Conservation (phyloP, 2,797 vertebrate genomes). For the Diplodus puntazzo region DNA sequence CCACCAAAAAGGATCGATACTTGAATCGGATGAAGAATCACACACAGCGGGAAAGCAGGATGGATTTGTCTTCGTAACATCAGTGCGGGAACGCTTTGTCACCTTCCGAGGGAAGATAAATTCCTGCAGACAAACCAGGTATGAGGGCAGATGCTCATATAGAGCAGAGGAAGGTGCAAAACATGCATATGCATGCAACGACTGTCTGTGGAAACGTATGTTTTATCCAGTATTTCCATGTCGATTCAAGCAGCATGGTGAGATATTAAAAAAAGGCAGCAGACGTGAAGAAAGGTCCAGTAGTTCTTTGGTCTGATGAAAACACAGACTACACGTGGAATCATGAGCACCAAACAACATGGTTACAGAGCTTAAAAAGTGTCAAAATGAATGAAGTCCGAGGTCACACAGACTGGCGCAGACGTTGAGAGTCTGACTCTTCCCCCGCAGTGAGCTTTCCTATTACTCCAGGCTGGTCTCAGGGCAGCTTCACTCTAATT, state of each 20-base stretch:
- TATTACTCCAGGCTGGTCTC: conserved; percentile 69
- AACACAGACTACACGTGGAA: conserved; percentile 11
- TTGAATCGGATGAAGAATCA: conserved; percentile 69
- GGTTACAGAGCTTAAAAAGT: conserved; percentile 24
- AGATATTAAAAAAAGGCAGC: background rate
- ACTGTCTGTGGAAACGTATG: conserved; percentile 7
- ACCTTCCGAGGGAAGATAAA: conserved; percentile 51
- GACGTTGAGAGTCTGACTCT: conserved; percentile 57
- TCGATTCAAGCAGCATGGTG: background rate
- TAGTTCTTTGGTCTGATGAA: background rate
- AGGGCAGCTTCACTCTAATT: conserved; percentile 83
- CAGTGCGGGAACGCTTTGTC: conserved; percentile 34
- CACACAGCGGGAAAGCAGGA: conserved; percentile 26
- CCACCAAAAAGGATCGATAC: conserved; percentile 59
- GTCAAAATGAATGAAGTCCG: conserved; percentile 28
- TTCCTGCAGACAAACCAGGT: conserved; percentile 12
- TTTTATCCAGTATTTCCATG: background rate
- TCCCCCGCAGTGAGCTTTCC: conserved; percentile 54
- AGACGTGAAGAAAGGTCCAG: background rate
- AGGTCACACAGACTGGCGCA: conserved; percentile 53
- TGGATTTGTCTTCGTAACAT: conserved; percentile 60
- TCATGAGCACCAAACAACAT: background rate
- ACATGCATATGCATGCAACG: background rate
- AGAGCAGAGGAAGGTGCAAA: conserved; percentile 26
- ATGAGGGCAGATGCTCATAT: conserved; percentile 18